Base-by-base conservation (phyloP, 2,888 invertebrate genomes). In the Scotopteryx bipunctaria region DNA sequence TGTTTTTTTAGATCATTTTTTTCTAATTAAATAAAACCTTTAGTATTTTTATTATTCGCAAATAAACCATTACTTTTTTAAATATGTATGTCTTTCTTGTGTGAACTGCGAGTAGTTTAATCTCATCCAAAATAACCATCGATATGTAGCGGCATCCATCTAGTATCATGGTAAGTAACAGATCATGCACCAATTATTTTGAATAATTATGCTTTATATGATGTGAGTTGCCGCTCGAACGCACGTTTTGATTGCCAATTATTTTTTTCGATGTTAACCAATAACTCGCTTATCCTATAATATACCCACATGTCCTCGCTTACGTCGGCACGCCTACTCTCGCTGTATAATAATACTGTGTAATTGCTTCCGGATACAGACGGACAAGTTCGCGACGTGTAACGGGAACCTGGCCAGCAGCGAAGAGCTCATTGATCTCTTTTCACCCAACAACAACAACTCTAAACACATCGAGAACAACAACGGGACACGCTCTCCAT, bases 381-480 rank as follows among this genome's bases (percentile, higher is more conserved):
- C 52, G 5, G 73, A 77, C 23, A 63, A 55, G 27, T 40, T 55
- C 19, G 40, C 63, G 5, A 31, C 64, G 11, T 71, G 67, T 53
- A 88, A 84, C 42, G 86, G 83, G 5, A 81, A 79, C 52, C 67
- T 52, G 14, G 62, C 71, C 3, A 45, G 66, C 14, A 72, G 67
- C 57, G 84, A 83, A 25, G 71, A 76, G 2, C 71, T 87, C 14
- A 77, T 83, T 16, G 73, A 81, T 46, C 60, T 85, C 13, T 74
- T 83, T 37, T 44, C 78, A 5, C 71, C 73, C 11, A 72, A 66
- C 43, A 73, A 66, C 43, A 73, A 63, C 40, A 73, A 76, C 31
- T 57, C 62, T 0, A 72, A 82, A 44, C 81, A 76, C 38, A 50
- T 72, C n/a, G 80, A 83, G 46, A 87, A 87, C 32, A 86, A 86